Base-by-base conservation (phyloP, 2,888 invertebrate genomes). In the Drosophila siamana region DNA sequence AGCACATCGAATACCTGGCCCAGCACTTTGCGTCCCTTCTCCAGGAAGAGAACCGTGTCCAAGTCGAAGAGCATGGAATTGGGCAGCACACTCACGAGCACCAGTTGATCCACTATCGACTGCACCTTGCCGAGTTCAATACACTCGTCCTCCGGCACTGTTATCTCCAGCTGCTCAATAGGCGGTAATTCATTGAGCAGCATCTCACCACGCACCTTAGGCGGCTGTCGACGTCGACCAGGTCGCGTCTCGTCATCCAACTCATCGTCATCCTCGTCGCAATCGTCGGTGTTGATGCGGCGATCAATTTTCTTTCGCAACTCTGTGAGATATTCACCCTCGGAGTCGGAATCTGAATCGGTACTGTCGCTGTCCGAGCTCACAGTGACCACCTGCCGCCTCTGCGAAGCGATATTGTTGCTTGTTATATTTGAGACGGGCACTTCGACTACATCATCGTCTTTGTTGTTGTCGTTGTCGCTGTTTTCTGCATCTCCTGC, bases 1-100 rank as follows among this genome's bases (percentile, higher is more conserved):
- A 98, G 95, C 0, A 98, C 97, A 93, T 99, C 99, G 92, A 97
- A 98, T 50, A 98, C 95, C 91, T 95, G 94, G 0, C 91, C 91
- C 4, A 97, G 92, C 8, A 96, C 94, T 78, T 94, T 94, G 69
- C 95, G 94, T 3, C 97, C 96, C 79, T 95, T 94, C 11, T 97
- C 96, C 65, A 97, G 90, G 91, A 99, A 99, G 56, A 99, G 92
- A 11, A 98, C 94, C 0, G 97, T 96, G 71, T 98, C 98, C 75
- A 98, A 92, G 93, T 98, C 96, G 57, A 98, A 94, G 0, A 97
- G 95, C 47, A 97, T 96, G 15, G 95, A 95, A 61, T 94, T 94
- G 9, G 95, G 94, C 52, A 95, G 92, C 8, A 96, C 86, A 57
- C 74, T 86, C 0, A 98, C 95, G 83, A 97, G 94, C 40, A 98